Base-by-base conservation (phyloP, 53 echinoderm and acorn worm genomes). In the Stichopus horrens region DNA sequence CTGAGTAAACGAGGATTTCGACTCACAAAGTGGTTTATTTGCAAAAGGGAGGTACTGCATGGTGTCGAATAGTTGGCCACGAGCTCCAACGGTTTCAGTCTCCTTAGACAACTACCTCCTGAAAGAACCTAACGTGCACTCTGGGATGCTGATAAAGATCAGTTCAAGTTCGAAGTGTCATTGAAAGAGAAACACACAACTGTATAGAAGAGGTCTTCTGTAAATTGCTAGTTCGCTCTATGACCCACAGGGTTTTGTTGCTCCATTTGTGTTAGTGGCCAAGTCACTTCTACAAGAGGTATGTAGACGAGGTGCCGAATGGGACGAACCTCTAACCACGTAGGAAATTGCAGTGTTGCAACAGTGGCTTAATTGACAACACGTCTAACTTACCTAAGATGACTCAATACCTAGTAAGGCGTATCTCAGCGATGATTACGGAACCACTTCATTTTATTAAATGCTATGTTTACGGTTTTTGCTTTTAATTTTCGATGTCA, bases 121-220 rank as follows among this genome's bases (percentile, higher is more conserved):
- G 79, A 93, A 59, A 88, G 90, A 58, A 88, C 90, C 5, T 85
- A 88, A 5, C 88, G 90, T 11, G 73, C 90, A 5, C 75, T 56
- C 2, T 89, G 93, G 73, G 23, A 93, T 21, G 91, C 88, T 20
- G 93, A 86, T 1, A 83, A 53, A 0, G 91, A 91, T 23, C 55
- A 57, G 8, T 88, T 93, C 60, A 86, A 20, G n/a, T 93, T 85
- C 67, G 52, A 83, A 37, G 22, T 78, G 54, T 18, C 67, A 5
- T 16, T 66, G 21, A 89, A 79, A 76, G 77, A 90, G 5, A 52
- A 65, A 23, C 83, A 90, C 7, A 71, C 77, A 16, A 95, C 93
- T 20, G n/a, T n/a, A n/a, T n/a, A 90, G 93, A 88, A 77, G 91
- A 88, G 93, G 91, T 9, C 80, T 94, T 59, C 91, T 92, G 11